Conservation (phyloP, 2,888 invertebrate species). For the Dendrolimus pini region DNA sequence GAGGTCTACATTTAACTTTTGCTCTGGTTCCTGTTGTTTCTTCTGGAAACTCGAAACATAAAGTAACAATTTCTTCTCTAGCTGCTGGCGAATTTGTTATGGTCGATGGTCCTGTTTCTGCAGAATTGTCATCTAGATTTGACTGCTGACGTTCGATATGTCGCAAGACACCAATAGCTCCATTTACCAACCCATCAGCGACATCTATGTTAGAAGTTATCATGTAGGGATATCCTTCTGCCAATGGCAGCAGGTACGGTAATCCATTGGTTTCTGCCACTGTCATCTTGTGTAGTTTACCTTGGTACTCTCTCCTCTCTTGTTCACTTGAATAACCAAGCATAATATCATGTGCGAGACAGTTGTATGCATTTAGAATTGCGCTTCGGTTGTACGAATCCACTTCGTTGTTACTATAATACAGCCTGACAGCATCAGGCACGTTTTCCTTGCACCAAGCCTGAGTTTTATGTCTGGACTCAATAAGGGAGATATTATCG, state of each 20-base stretch:
- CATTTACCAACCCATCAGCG: background rate
- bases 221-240: background rate
- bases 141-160: background rate
- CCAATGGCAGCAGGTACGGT: background rate
- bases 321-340: slow-evolving; percentile 10
- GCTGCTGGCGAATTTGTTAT: no score
- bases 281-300: background rate
- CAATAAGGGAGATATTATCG: slow-evolving; percentile 18
- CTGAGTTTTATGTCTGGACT: slow-evolving; percentile 22
- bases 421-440: slow-evolving; percentile 16
- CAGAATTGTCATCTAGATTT: no score
- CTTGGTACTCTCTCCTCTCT: background rate
- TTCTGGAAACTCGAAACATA: background rate
- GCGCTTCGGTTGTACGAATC: slow-evolving; percentile 22
- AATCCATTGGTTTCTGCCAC: background rate
- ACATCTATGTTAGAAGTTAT: background rate
- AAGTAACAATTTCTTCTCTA: background rate
- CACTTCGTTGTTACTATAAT: slow-evolving; percentile 20
- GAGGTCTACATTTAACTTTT: background rate
- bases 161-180: background rate
- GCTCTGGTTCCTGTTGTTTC: background rate
- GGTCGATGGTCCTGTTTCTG: no score
- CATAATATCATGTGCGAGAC: slow-evolving; percentile 14
- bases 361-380: slow-evolving; percentile 17
- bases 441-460: slow-evolving; percentile 20